Base-by-base conservation (phyloP, 2,113 vertebrate species). In the Xiphophorus couchianus region DNA sequence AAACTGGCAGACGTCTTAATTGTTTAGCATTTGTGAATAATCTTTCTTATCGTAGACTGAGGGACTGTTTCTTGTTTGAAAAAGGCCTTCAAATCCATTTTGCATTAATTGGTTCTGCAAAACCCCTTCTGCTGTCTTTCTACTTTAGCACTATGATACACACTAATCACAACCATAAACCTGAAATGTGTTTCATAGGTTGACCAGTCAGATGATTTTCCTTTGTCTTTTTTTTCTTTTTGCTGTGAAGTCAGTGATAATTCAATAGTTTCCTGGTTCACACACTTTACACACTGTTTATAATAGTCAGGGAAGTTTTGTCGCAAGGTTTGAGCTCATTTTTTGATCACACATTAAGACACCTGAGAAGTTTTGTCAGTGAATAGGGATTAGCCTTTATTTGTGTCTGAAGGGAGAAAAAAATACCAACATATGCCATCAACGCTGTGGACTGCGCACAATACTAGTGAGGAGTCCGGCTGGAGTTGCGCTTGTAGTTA, bases 371-470 rank as follows among this genome's bases (percentile, higher is more conserved):
- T 73, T 30, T 35, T 6, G 62, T 90, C 73, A 19, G 93, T 92
- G 92, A 92, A 89, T 82, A 90, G 89, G 90, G 88, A 88, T 81
- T 91, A 88, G 89, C 81, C 70, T 94, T 94, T 94, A 94, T 94
- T 94, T 83, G 92, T 92, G 90, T 89, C 91, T 91, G 81, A 67
- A 73, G 81, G 67, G 76, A 58, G 54, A 28, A 29, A 63, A 8
- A n/a, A 69, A 84, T 74, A 83, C 90, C 69, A 84, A 94, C 90
- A 92, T 90, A 86, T 87, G 78, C 87, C 89, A 91, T 84, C 90
- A 84, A 86, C 90, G 82, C 76, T 75, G 88, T 86, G 85, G 92
- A 88, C 82, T 87, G 86, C 84, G 89, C 85, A 91, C 89, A 90
- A 91, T 84, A 92, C 85, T 83, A 87, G 93, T 87, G 90, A 91